A percentile compares a stretch with the other conserved stretches of the same genome.
phyloP scores from a whole-genome alignment of 2,797 vertebrate species.

The Pyrrhura leucotis region DNA sequence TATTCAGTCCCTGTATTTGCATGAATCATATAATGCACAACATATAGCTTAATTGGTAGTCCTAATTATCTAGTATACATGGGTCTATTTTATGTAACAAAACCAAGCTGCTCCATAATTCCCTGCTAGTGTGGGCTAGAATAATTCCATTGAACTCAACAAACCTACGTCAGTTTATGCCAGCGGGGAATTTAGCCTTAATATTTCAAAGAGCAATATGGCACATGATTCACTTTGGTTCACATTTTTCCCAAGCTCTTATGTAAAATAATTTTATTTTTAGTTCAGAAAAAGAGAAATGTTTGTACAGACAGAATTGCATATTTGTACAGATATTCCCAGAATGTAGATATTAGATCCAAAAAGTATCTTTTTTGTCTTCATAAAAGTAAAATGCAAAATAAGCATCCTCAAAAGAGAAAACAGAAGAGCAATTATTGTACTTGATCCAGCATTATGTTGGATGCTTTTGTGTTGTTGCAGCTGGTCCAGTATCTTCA shows the following conservation, averaged over 20 bases:
- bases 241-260: conserved; percentile 64
- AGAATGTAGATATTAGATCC: not conserved
- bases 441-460: not conserved
- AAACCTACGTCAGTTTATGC: not conserved
- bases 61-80: not conserved
- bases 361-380: conserved; percentile 30
- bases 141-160: not conserved
- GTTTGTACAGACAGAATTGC: conserved; percentile 40
- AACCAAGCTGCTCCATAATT: not conserved
- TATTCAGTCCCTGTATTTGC: not conserved
- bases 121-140: not conserved
- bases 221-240: conserved; percentile 26
- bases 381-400: conserved; percentile 31
- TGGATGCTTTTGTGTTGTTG: conserved; percentile 28
- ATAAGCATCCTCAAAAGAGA: conserved; percentile 45
- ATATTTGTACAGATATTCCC: conserved; percentile 50
- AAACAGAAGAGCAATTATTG: conserved; percentile 17
- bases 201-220: conserved; percentile 16
- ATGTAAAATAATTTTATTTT: conserved; percentile 61
- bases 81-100: not conserved
- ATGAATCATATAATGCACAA: not conserved
- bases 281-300: conserved; percentile 48
- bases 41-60: not conserved
- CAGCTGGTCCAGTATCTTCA: conserved; percentile 26
- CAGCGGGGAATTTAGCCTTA: conserved; percentile 9